These are phyloP conservation scores for Hippocampus barbouri DNA, from an alignment of 2,113 vertebrate species.

Conservation along the genomic window DNA sequence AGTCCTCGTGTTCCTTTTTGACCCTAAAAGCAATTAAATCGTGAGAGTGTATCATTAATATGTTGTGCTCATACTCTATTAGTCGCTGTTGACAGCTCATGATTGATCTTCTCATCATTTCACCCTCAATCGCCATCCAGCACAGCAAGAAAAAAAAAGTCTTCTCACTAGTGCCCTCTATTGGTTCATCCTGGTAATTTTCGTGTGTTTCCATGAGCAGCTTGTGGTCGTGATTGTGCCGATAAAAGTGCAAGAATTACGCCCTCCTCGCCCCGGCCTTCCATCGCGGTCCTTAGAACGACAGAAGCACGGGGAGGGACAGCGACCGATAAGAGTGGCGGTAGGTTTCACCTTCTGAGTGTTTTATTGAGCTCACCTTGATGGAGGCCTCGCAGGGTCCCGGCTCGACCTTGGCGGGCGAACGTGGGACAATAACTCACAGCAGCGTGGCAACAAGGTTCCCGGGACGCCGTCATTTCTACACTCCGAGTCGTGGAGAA, in stretches of 20 bases:
- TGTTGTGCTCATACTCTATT: conserved; percentile 68
- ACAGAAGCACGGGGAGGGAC: not conserved
- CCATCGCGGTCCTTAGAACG: not conserved
- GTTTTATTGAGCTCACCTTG: conserved; percentile 64
- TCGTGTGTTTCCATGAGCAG: not conserved
- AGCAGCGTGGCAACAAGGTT: conserved; percentile 17
- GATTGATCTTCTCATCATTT: conserved; percentile 71
- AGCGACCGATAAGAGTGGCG: conserved; percentile 21
- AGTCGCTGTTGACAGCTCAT: conserved; percentile 62
- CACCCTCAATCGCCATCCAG: conserved; percentile 55
- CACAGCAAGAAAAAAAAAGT: no score
- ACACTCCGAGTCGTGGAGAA: conserved; percentile 37
- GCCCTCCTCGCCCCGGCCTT: not conserved
- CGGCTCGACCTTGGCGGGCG: conserved; percentile 53
- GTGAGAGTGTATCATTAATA: conserved; percentile 50
- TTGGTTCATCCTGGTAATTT: not conserved
- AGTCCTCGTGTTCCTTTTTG: not conserved
- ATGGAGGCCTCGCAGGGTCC: conserved; percentile 44
- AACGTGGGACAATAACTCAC: conserved; percentile 56
- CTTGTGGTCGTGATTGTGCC: not conserved
- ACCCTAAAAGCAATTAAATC: conserved; percentile 12
- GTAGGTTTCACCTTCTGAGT: conserved; percentile 55
- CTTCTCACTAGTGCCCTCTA: not conserved
- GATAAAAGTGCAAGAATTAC: not conserved
- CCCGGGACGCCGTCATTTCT: conserved; percentile 57